phyloP scores from a whole-genome alignment of 1,140 invertebrate genomes.

The Hormaphis cornu region DNA sequence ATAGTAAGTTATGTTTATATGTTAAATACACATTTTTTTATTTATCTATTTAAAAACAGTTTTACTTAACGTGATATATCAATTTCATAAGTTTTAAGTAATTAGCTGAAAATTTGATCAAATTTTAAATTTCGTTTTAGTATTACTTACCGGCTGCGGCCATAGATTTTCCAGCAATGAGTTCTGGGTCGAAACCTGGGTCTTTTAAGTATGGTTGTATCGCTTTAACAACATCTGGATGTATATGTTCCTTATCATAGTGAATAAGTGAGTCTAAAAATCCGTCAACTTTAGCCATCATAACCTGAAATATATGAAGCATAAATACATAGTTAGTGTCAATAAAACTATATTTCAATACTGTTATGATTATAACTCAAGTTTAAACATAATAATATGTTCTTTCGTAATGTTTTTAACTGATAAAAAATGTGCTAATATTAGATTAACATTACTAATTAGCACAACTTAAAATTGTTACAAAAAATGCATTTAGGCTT shows the following conservation, averaged over 20 bases:
- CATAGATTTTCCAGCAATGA: constrained; percentile 72
- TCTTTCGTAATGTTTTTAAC: not conserved
- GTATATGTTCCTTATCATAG: constrained; percentile 92
- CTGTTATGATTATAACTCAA: not conserved
- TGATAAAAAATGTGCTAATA: too few species aligned
- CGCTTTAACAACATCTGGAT: constrained; percentile 69
- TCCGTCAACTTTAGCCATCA: constrained; percentile 75
- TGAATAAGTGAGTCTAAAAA: constrained; percentile 77
- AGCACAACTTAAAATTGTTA: too few species aligned
- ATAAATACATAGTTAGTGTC: constrained; percentile 2
- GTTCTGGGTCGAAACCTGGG: constrained; percentile 75
- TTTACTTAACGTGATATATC: too few species aligned
- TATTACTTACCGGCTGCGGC: constrained; percentile 65
- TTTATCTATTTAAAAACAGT: too few species aligned
- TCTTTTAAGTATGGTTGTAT: constrained; percentile 48
- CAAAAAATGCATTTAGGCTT: too few species aligned
- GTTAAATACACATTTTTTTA: too few species aligned
- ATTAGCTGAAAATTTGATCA: too few species aligned
- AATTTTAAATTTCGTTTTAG: not conserved
- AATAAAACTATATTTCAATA: not conserved
- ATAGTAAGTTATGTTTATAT: too few species aligned
- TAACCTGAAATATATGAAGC: constrained; percentile 41
- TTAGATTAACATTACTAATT: too few species aligned
- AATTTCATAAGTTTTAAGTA: too few species aligned
- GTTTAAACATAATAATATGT: not conserved